Evolutionary conservation across 1,140 invertebrate genomes (phyloP), one percentile per base, ranked within the genome.

Genomic region (Neelides sp.): DNA sequence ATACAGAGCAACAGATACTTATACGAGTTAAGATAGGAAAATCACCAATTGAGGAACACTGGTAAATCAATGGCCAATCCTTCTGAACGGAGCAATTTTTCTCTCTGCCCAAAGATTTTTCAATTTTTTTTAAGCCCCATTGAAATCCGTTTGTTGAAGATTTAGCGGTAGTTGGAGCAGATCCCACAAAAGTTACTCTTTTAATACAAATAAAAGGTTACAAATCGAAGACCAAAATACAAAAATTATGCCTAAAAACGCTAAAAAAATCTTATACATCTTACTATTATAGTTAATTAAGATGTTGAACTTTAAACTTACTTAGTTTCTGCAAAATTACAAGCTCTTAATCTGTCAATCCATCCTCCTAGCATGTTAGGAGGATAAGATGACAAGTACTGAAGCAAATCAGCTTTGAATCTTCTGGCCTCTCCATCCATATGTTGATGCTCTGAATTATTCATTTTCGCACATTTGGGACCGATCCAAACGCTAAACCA

Each of bases 11-110:
- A n/a, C n/a, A n/a, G n/a, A n/a, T n/a, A n/a, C n/a, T n/a, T n/a
- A n/a, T n/a, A n/a, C n/a, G n/a, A n/a, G n/a, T n/a, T n/a, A n/a
- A n/a, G n/a, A n/a, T n/a, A n/a, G 89, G 30, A 91, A 74, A 27
- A 78, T 82, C 47, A 4, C 93, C 91, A 50, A 96, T 85, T 58
- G 88, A 93, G 12, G 88, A 93, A 57, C 86, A 85, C 68, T 95
- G 91, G 13, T 80, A 80, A 24, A 93, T 66, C 4, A 85, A 65
- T 17, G 74, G 72, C 80, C 82, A 85, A 64, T 3, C 68, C 68
- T 3, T 34, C 32, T 7, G 27, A 8, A 28, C 48, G 12, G 36
- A 35, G 1, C 27, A 27, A 20, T 19, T 28, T 24, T 24, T 34
- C 13, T 43, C 20, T 44, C 10, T 20, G 4, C 40, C 23, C 30